A percentile compares a stretch with the other conserved stretches of the same genome.
phyloP scores from a whole-genome alignment of 2,888 invertebrate genomes.

The Melieria omissa region DNA sequence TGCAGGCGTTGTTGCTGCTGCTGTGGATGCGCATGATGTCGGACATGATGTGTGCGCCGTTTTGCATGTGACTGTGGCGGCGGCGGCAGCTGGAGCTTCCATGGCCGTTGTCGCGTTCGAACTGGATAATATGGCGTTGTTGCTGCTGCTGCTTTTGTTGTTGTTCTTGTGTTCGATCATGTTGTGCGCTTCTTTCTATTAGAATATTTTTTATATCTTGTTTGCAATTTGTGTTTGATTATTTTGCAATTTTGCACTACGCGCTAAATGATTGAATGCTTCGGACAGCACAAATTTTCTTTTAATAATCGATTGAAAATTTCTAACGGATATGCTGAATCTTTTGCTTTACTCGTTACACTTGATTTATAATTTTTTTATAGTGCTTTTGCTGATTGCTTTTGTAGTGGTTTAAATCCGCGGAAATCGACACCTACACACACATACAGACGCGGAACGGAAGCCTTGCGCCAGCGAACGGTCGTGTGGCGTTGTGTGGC shows the following conservation, averaged over 20 bases:
- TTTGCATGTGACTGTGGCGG: neutral
- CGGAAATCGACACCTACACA: too few species aligned
- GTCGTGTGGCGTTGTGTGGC: neutral
- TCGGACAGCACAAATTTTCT: conserved; percentile 6
- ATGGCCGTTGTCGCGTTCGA: too few species aligned
- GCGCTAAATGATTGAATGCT: too few species aligned
- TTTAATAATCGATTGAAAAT: conserved; percentile 1
- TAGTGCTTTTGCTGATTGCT: too few species aligned
- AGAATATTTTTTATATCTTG: too few species aligned
- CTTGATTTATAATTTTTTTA: too few species aligned
- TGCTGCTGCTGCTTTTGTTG: conserved; percentile 14
- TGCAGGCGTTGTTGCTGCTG: conserved; percentile 13
- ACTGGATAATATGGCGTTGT: neutral
- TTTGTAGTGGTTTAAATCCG: too few species aligned
- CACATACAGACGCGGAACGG: too few species aligned
- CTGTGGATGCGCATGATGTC: conserved; percentile 12
- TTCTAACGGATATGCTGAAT: neutral
- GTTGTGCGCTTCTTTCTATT: neutral
- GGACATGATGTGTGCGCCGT: neutral
- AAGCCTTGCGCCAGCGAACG: neutral
- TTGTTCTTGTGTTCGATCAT: neutral
- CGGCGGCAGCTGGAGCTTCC: neutral
- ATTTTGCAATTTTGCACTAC: too few species aligned
- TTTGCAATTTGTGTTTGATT: too few species aligned
- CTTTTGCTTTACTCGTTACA: too few species aligned